Evolutionary conservation across 2,113 vertebrate genomes (phyloP).

Genomic region (Rhynchopsitta pachyrhyncha): DNA sequence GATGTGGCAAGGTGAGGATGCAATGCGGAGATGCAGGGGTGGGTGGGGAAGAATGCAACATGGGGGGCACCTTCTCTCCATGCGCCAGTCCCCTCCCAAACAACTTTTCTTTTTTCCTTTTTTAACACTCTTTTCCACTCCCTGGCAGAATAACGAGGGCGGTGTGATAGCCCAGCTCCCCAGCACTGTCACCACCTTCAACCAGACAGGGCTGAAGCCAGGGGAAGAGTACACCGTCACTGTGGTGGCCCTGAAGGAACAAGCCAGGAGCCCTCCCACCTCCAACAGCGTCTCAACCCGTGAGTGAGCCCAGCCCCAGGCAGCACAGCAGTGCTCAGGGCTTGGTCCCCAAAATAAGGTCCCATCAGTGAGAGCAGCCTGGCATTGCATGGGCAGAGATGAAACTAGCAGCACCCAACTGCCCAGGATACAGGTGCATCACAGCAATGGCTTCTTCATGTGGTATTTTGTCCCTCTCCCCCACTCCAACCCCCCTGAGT

Average conservation of each 20-base stretch:
- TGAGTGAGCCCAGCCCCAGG: slow-evolving; percentile 65
- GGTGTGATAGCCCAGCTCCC: slow-evolving; percentile 95
- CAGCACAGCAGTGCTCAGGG: not conserved
- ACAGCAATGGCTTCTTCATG: not conserved
- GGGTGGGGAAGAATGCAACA: fast-evolving
- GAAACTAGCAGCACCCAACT: not conserved
- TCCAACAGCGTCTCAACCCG: slow-evolving; percentile 87
- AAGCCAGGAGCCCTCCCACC: slow-evolving; percentile 88
- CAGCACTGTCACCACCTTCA: slow-evolving; percentile 91
- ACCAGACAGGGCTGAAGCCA: slow-evolving; percentile 92
- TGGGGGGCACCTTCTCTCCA: not conserved
- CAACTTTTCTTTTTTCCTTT: not conserved
- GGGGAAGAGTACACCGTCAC: slow-evolving; percentile 96
- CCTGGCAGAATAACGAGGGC: slow-evolving; percentile 90
- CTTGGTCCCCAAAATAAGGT: not conserved
- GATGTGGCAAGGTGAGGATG: fast-evolving
- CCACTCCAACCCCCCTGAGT: not conserved
- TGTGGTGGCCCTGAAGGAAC: slow-evolving; percentile 90
- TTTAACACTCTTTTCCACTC: not conserved
- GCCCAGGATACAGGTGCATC: not conserved
- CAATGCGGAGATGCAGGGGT: not conserved
- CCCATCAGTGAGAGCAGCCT: not conserved
- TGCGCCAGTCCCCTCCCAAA: not conserved
- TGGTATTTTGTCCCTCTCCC: not conserved
- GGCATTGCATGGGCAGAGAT: not conserved